These are phyloP conservation scores for Oopsacas minuta DNA, from an alignment of 37 sponge, comb jelly and placozoan species.

Conservation along the genomic window DNA sequence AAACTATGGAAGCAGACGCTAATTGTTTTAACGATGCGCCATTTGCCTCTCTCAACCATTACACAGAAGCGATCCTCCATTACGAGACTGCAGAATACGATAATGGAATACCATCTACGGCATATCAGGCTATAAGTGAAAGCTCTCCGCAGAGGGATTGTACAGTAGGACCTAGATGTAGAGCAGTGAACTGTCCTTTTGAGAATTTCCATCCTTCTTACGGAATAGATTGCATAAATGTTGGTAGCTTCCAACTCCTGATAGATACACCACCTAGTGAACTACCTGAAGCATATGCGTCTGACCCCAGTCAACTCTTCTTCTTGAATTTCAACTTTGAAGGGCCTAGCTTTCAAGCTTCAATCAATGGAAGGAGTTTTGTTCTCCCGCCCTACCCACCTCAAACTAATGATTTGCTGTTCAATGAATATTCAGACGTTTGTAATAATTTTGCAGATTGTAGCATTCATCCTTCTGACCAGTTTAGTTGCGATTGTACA, in stretches of 20 bases:
- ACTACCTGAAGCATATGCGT: not conserved
- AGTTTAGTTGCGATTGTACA: slow-evolving; percentile 21
- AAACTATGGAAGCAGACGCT: not conserved
- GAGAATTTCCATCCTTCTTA: slow-evolving; percentile 22
- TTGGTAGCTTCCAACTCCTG: slow-evolving; percentile 1
- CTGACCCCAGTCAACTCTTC: not conserved
- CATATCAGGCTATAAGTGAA: not conserved
- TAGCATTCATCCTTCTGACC: not conserved
- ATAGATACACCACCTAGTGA: not conserved
- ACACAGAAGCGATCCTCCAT: not conserved
- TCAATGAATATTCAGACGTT: not conserved
- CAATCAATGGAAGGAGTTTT: slow-evolving; percentile 59
- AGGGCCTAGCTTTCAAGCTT: slow-evolving; percentile 27
- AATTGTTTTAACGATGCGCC: not conserved
- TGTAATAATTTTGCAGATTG: not conserved
- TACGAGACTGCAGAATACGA: not conserved
- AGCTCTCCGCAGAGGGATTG: not conserved
- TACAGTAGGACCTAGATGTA: slow-evolving; percentile 19
- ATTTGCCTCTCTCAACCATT: not conserved
- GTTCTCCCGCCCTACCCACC: slow-evolving; percentile 33
- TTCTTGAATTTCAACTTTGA: slow-evolving; percentile 73
- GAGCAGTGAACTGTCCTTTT: slow-evolving; percentile 67
- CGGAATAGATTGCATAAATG: slow-evolving; percentile 35
- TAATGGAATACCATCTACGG: not conserved
- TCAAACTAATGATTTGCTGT: not conserved